Base-by-base conservation (phyloP, 2,888 invertebrate genomes). In the Melieria crassipennis region DNA sequence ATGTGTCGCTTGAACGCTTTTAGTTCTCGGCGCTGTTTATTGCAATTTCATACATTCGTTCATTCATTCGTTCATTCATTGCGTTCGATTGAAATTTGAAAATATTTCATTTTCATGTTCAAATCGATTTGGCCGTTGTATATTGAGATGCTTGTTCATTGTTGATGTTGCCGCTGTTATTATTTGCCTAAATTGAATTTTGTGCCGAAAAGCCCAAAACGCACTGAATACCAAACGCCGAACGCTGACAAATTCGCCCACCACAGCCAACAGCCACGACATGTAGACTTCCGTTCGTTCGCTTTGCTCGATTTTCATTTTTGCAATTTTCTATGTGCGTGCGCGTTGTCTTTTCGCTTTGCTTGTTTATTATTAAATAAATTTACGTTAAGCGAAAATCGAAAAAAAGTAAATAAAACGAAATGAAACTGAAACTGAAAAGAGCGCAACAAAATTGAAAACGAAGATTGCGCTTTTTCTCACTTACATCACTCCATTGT, bases 331-430 rank as follows among this genome's bases (percentile, higher is more conserved):
- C 30, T 30, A 30, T 30, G 30, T 30, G 30, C 30, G 30, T 30
- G 30, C 30, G 30, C 30, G 30, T 30, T 30, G 30, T 30, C 30
- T 30, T 30, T 30, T 30, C 30, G 30, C 13, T 52, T 52, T 9
- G 13, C 62, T 57, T 56, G 63, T 63, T 72, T 72, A 69, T 69
- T 70, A 70, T 73, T 68, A 68, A 73, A 70, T 67, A 73, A 67
- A 70, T 64, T 66, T 48, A 30, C 66, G 67, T 47, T 61, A 70
- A 60, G 55, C 50, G 58, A 63, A 63, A 57, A 60, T 9, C 46
- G n/a, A 16, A 16, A 16, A 1, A 47, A 58, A 56, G 43, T 48
- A 61, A 13, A 13, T 64, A 58, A 46, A 13, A 9, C 11, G 56
- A 65, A 47, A 30, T 30, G 30, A 48, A 48, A 16, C 45, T 30